Evolutionary conservation across 2,888 invertebrate genomes (phyloP).

Genomic region (Melipona bicolor): DNA sequence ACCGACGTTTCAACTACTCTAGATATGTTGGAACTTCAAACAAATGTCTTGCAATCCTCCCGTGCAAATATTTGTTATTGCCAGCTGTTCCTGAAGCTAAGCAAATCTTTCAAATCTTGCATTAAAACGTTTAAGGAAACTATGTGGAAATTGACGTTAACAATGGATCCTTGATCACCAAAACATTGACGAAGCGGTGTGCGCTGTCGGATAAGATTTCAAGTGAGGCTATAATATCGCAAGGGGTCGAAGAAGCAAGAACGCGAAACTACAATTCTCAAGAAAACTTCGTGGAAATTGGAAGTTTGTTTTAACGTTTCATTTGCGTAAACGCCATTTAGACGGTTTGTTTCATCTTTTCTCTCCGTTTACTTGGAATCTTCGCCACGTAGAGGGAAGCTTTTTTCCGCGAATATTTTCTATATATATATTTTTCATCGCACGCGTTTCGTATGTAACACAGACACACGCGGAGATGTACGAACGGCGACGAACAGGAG

Average conservation of each 20-base stretch:
- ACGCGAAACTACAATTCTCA: neutral
- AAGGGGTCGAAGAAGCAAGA: neutral
- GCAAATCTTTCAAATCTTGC: neutral
- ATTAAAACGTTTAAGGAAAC: neutral
- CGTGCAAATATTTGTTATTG: slow-evolving; percentile 32
- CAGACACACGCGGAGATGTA: neutral
- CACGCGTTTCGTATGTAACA: neutral
- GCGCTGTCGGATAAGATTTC: neutral
- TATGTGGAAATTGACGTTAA: neutral
- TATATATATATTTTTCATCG: neutral
- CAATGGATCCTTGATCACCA: neutral
- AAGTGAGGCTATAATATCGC: neutral
- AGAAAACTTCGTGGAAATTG: neutral
- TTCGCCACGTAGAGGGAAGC: neutral
- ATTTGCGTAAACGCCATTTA: neutral
- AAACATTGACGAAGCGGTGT: neutral
- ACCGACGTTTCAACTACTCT: slow-evolving; percentile 12
- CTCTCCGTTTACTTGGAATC: neutral
- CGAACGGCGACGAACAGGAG: neutral
- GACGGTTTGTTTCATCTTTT: neutral
- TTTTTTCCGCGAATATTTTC: neutral
- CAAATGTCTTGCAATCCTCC: slow-evolving; percentile 7
- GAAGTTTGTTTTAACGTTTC: neutral
- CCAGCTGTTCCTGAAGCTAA: neutral
- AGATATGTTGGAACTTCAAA: slow-evolving; percentile 14